These are phyloP conservation scores for Erebia epiphron DNA, from an alignment of 2,888 invertebrate genomes.

Conservation along the genomic window DNA sequence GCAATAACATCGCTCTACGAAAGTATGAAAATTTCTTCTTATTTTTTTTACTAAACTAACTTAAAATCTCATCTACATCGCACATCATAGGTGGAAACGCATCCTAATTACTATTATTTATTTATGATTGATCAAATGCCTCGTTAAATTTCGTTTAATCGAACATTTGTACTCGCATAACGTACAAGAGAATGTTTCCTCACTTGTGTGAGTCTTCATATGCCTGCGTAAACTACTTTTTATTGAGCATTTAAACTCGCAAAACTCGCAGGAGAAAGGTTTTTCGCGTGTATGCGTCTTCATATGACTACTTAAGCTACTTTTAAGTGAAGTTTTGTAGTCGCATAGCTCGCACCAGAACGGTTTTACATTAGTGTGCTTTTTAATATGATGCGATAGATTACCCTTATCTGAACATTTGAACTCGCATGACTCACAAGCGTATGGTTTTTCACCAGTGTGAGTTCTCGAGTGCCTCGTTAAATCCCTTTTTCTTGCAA, in stretches of 20 bases:
- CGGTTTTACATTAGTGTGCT: background rate
- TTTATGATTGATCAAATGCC: background rate
- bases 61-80: too few relatives aligned
- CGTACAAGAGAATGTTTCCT: background rate
- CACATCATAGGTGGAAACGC: too few relatives aligned
- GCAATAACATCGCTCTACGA: too few relatives aligned
- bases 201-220: background rate
- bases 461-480: background rate
- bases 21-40: too few relatives aligned
- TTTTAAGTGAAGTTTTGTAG: background rate
- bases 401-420: background rate
- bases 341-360: background rate
- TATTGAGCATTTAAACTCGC: background rate
- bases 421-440: background rate
- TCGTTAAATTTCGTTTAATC: background rate
- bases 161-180: background rate
- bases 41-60: too few relatives aligned
- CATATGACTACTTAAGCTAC: background rate
- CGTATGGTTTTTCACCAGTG: background rate
- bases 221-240: background rate
- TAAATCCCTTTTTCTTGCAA: background rate
- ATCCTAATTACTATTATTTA: too few relatives aligned
- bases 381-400: background rate
- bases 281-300: background rate
- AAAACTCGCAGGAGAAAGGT: background rate